Conservation (phyloP, 92 coral and sea anemone genomes). For the Phymanthus crucifer region DNA sequence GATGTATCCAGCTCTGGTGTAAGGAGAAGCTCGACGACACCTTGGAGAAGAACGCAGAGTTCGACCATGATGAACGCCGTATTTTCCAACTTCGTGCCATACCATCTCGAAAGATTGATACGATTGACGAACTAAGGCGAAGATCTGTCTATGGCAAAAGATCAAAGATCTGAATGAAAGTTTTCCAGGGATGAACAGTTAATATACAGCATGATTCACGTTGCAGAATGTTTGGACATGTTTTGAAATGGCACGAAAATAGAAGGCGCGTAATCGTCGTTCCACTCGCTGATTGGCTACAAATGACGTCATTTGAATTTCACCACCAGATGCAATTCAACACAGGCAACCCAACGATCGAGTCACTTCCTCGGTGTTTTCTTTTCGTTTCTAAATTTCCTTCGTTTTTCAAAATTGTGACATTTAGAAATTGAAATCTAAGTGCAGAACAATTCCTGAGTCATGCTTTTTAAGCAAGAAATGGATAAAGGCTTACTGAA, state of each 20-base stretch:
- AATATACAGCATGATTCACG: background rate
- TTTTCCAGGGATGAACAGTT: background rate
- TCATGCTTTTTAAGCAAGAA: background rate
- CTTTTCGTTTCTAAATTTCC: background rate
- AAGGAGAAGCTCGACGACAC: background rate
- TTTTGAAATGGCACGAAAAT: background rate
- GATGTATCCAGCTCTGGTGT: slow-evolving; percentile 42
- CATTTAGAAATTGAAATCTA: too few species aligned
- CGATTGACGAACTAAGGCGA: background rate
- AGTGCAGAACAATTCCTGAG: background rate
- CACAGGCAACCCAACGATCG: background rate
- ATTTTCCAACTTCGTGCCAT: slow-evolving; percentile 70
- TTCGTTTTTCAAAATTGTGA: background rate
- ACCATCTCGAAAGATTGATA: slow-evolving; percentile 31
- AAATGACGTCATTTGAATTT: background rate
- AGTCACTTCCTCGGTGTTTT: background rate
- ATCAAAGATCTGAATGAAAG: background rate
- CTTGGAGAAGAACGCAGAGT: slow-evolving; percentile 57
- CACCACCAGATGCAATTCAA: background rate
- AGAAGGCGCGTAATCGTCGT: background rate
- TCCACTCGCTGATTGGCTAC: background rate
- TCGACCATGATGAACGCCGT: slow-evolving; percentile 69
- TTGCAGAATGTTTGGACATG: background rate
- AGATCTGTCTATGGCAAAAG: background rate
- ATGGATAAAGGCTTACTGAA: too few species aligned